Evolutionary conservation across 2,888 invertebrate species (phyloP), one percentile per base, ranked within the genome.

Genomic region (Microplitis deprimator): DNA sequence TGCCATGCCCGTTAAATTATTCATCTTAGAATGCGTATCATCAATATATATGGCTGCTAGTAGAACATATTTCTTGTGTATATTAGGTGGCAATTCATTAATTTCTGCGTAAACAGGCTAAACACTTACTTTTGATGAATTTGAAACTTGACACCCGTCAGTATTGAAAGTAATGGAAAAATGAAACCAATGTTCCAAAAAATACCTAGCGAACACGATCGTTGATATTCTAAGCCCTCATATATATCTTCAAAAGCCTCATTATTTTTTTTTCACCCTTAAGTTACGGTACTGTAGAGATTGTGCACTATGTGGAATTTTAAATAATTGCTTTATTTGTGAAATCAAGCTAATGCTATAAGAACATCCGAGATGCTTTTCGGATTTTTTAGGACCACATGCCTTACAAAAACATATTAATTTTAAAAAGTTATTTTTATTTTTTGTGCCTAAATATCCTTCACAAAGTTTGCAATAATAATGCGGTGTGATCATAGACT

Each of bases 81-180:
- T 41, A 41, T 41, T 6, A 41, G 41, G 41, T 3, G 41, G 10
- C 41, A 41, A 10, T 41, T 41, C 41, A 41, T 41, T 41, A 10
- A 41, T 41, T 41, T 41, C 8, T 10, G 76, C 65, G 65, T 76
- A 79, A 8, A 82, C 50, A 8, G 81, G 78, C 77, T 77, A 82
- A 16, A 61, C 68, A 38, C 71, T 76, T 1, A 72, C 40, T 29
- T 60, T 74, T 8, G 77, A 77, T 5, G 81, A 80, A 6, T 67
- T 74, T 6, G 71, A 5, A 1, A 76, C 20, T 40, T 69, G n/a
- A n/a, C 20, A 68, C 6, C 80, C 80, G 71, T 80, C 79, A 0
- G 75, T 79, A n/a, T 78, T 79, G 3, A 80, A 20, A 0, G 77
- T 75, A 4, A 77, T 69, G 5, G 76, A 77, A 38, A 74, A 80